Conservation (phyloP, 2,113 vertebrate genomes). For the Ia io region DNA sequence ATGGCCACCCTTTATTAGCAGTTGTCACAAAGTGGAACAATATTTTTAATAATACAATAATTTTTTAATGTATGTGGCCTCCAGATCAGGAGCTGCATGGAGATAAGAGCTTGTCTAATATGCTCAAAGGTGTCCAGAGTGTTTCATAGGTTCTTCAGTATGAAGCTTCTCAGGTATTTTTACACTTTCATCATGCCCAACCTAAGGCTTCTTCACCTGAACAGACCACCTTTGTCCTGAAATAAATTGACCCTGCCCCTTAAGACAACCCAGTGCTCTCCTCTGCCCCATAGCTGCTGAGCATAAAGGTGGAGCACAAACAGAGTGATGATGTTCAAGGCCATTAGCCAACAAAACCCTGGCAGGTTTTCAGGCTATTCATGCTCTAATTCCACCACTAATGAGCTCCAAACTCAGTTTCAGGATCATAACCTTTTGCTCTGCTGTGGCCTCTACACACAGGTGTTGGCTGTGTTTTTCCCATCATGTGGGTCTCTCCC, state of each 20-base stretch:
- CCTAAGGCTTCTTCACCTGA: background rate
- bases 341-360: background rate
- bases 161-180: background rate
- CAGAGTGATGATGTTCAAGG: background rate
- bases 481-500: background rate
- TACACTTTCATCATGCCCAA: background rate
- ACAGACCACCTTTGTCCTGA: background rate
- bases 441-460: background rate
- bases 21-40: background rate
- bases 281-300: background rate
- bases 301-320: background rate
- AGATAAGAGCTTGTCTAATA: background rate
- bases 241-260: background rate
- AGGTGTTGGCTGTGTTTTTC: background rate
- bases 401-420: background rate
- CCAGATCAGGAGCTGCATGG: background rate
- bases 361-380: background rate
- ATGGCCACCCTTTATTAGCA: background rate
- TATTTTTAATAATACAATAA: background rate
- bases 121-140: background rate
- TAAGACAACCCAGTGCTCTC: background rate
- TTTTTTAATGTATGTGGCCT: background rate
- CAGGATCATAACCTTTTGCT: background rate
- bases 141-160: background rate
- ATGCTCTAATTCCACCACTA: background rate